Percentiles rank a stretch among this genome's conserved stretches.
Conservation (phyloP, 2,888 invertebrate species). For the Machimus rusticus region DNA sequence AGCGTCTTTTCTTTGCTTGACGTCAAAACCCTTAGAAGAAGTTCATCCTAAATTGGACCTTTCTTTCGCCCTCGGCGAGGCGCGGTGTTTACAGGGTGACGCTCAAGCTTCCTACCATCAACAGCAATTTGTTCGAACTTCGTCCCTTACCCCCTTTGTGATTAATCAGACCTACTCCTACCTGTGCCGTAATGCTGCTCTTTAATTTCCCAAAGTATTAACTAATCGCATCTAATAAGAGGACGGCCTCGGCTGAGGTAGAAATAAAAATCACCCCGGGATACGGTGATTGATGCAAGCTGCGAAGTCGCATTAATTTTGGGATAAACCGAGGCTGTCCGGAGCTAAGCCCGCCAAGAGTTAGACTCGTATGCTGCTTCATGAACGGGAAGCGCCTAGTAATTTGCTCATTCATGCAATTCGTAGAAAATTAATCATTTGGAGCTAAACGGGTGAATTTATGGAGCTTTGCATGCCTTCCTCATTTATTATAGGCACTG, state of each 20-base stretch:
- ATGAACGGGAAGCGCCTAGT: neutral
- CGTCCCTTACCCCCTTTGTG: neutral
- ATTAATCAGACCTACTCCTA: neutral
- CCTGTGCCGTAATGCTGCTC: neutral
- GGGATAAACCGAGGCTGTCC: neutral
- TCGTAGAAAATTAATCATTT: neutral
- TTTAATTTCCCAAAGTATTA: neutral
- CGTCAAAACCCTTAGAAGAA: neutral
- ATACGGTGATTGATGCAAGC: neutral
- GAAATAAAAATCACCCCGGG: neutral
- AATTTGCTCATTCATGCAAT: neutral
- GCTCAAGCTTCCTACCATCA: neutral
- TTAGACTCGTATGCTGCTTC: neutral
- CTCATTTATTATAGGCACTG: neutral
- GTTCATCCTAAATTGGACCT: neutral
- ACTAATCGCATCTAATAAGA: neutral
- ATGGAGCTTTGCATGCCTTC: neutral
- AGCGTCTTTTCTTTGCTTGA: neutral
- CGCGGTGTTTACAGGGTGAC: neutral
- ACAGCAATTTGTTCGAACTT: neutral
- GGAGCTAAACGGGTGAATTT: neutral
- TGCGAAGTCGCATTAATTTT: neutral
- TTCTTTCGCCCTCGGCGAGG: neutral
- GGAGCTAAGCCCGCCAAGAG: neutral
- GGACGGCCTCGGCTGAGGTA: neutral